Conservation (phyloP, 2,113 vertebrate genomes). For the Lepidothrix coronata region DNA sequence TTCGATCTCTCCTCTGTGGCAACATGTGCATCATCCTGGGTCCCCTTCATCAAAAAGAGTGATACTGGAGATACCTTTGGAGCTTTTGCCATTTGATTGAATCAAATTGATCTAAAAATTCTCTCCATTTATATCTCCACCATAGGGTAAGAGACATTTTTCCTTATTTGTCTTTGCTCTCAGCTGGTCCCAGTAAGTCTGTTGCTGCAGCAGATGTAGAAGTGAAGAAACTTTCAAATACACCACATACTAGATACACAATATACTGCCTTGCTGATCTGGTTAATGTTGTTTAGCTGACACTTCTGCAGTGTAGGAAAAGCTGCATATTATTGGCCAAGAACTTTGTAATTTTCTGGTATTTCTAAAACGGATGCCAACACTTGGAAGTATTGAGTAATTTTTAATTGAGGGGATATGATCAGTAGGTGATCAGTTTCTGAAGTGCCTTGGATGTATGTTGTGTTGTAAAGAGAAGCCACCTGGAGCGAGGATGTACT, state of each 20-base stretch:
- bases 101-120: neutral
- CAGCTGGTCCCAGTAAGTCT: neutral
- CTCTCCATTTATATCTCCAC: neutral
- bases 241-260: neutral
- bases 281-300: neutral
- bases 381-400: constrained; percentile 37
- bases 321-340: neutral
- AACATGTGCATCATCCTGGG: rapidly evolving
- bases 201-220: neutral
- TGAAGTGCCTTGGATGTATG: constrained; percentile 24
- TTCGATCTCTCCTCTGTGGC: rapidly evolving
- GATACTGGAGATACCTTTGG: neutral
- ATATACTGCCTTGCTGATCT: neutral
- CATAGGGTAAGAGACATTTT: neutral
- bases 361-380: constrained; percentile 27
- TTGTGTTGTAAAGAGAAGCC: constrained; percentile 23
- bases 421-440: constrained; percentile 43
- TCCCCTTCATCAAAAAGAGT: neutral
- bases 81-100: neutral
- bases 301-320: neutral
- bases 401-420: constrained; percentile 46
- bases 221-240: neutral
- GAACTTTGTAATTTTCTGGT: neutral
- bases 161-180: neutral
- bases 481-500: constrained; percentile 34